Conservation (phyloP, 2,888 invertebrate species). For the Melikaiella ostensackeni region DNA sequence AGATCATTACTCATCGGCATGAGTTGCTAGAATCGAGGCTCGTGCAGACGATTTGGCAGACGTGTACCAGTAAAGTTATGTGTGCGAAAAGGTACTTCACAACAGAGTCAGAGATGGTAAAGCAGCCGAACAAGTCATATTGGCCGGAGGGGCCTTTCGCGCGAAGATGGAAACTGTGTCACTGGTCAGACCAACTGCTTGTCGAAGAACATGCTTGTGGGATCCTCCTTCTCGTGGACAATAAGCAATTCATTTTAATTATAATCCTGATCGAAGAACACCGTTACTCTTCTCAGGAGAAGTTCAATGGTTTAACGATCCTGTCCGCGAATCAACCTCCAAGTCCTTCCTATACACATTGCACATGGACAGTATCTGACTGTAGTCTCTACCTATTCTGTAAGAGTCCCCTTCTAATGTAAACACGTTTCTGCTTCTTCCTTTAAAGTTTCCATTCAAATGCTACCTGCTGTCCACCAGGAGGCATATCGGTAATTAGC, state of each 20-base stretch:
- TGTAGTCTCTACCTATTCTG: not conserved
- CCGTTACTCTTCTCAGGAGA: slow-evolving; percentile 53
- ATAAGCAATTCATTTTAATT: slow-evolving; percentile 64
- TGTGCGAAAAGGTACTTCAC: slow-evolving; percentile 32
- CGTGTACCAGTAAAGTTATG: slow-evolving; percentile 12
- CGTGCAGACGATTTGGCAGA: slow-evolving; percentile 37
- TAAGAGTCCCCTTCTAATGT: slow-evolving; percentile 9
- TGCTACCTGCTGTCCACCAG: slow-evolving; percentile 24
- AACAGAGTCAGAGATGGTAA: slow-evolving; percentile 10
- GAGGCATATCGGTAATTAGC: slow-evolving; percentile 33
- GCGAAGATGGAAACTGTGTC: slow-evolving; percentile 58
- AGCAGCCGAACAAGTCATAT: slow-evolving; percentile 41
- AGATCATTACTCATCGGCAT: slow-evolving; percentile 21
- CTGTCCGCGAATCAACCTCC: slow-evolving; percentile 37
- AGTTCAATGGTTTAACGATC: slow-evolving; percentile 45
- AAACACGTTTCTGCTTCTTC: slow-evolving; percentile 24
- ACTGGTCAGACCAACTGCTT: slow-evolving; percentile 45
- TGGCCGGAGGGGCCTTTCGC: slow-evolving; percentile 49
- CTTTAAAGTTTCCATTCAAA: slow-evolving; percentile 36
- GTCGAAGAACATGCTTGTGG: slow-evolving; percentile 42
- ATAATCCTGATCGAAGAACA: slow-evolving; percentile 57
- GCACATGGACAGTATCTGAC: not conserved
- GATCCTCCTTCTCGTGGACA: slow-evolving; percentile 53
- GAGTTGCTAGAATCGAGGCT: slow-evolving; percentile 27
- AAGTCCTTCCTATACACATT: slow-evolving; percentile 21